Evolutionary conservation across 2,113 vertebrate species (phyloP).

Genomic region (Oncorhynchus mykiss): DNA sequence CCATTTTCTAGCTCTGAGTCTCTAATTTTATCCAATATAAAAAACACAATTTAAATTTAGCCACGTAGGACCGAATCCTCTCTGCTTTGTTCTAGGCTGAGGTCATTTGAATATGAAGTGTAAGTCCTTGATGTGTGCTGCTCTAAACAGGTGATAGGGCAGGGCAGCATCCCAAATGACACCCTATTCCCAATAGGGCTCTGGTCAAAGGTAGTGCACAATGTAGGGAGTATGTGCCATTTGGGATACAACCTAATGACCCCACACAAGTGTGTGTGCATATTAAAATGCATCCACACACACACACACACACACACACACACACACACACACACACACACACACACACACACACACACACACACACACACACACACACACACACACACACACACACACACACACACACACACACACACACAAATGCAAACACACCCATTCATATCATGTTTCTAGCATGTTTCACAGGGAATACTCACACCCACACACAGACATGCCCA

Average conservation of each 20-base stretch:
- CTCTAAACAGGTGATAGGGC: background rate
- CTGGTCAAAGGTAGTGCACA: too few species aligned
- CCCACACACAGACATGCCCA: background rate
- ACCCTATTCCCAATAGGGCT: too few species aligned
- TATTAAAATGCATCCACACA: background rate
- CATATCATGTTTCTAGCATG: too few species aligned
- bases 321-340: background rate
- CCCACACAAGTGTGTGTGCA: background rate
- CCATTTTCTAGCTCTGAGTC: too few species aligned
- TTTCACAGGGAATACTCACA: background rate
- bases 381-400: background rate
- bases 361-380: background rate
- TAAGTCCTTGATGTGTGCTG: background rate
- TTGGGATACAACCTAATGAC: background rate
- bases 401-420: background rate
- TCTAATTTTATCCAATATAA: too few species aligned
- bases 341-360: background rate
- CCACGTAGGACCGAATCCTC: too few species aligned
- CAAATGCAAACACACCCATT: background rate
- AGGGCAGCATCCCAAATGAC: background rate
- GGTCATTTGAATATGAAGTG: slow-evolving; percentile 11
- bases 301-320: background rate
- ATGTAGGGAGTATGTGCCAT: too few species aligned
- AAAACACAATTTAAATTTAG: too few species aligned
- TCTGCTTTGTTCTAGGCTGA: slow-evolving; percentile 2